These are phyloP conservation scores for Orthosia gothica DNA, from an alignment of 2,888 invertebrate species.

Conservation along the genomic window DNA sequence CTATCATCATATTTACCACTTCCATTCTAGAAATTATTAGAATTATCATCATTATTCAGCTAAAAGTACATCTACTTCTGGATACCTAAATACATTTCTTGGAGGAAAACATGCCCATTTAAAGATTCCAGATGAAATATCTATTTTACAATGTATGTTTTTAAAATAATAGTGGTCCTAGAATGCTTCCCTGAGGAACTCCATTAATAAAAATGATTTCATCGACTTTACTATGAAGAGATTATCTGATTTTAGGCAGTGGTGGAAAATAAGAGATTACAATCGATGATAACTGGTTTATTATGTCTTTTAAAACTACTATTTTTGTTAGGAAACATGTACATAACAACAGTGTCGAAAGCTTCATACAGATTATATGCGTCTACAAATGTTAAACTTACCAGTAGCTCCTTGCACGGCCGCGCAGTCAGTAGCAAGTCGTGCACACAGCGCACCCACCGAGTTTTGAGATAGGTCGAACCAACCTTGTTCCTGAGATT, in stretches of 20 bases:
- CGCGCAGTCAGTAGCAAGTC: conserved; percentile 92
- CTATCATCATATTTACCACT: background rate
- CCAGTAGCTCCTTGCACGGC: conserved; percentile 93
- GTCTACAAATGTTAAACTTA: conserved; percentile 35
- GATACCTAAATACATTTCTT: background rate
- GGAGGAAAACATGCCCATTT: background rate
- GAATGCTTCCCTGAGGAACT: conserved; percentile 10
- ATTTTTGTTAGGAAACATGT: background rate
- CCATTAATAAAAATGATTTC: background rate
- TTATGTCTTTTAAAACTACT: background rate
- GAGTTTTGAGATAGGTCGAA: conserved; percentile 92
- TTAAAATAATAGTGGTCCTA: background rate
- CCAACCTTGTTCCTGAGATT: conserved; percentile 92
- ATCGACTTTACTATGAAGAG: too few relatives aligned
- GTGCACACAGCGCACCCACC: conserved; percentile 92
- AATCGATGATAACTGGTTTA: background rate
- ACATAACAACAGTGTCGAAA: background rate
- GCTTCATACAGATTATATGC: background rate
- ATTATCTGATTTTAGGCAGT: background rate
- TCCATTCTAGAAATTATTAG: too few relatives aligned
- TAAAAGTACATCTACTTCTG: too few relatives aligned
- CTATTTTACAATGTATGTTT: background rate
- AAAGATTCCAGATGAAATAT: background rate
- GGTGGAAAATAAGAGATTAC: background rate
- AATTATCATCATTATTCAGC: too few relatives aligned